Evolutionary conservation across 1,140 invertebrate species (phyloP), one percentile per base, ranked within the genome.

Genomic region (Bombus picipes): DNA sequence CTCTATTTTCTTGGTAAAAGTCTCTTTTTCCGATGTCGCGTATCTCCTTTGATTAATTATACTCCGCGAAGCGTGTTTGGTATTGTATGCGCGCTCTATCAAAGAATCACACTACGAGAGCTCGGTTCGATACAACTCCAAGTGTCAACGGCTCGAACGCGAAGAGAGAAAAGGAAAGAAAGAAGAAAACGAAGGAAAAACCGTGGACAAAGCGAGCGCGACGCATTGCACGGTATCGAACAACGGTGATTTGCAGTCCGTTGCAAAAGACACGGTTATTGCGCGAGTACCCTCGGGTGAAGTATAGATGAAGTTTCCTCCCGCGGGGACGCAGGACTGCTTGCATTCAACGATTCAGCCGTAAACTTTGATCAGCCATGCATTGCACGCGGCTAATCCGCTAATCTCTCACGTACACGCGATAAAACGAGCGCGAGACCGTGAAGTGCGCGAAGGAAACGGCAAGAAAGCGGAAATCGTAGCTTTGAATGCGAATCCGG

Each of bases 331-430:
- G 70, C 25, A 70, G 77, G 62, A 77, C 62, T 47, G 62, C 65
- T 78, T 68, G 72, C 74, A 85, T 80, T 74, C 81, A 74, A 59
- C 76, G 65, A 84, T 43, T 37, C 43, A 77, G 43, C 32, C 39
- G 71, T 71, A 87, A 76, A 81, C 86, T 85, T 90, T 81, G 82
- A 89, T 90, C 88, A 89, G 79, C 85, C 83, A 87, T 89, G 85
- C 85, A 80, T 72, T 68, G 82, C 78, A 77, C 79, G 76, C 75
- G 66, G 66, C 72, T 90, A 88, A 90, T 90, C 70, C 88, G 79
- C 82, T 89, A 89, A 90, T 90, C 86, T 83, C 79, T 87, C 88
- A 86, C 88, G 88, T 90, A 77, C 47, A 12, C 41, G 79, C 83
- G 85, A 83, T 90, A 90, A 88, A 90, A 86, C 65, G 77, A 57